Evolutionary conservation across 2,113 vertebrate genomes (phyloP).

Genomic region (Jaculus jaculus): DNA sequence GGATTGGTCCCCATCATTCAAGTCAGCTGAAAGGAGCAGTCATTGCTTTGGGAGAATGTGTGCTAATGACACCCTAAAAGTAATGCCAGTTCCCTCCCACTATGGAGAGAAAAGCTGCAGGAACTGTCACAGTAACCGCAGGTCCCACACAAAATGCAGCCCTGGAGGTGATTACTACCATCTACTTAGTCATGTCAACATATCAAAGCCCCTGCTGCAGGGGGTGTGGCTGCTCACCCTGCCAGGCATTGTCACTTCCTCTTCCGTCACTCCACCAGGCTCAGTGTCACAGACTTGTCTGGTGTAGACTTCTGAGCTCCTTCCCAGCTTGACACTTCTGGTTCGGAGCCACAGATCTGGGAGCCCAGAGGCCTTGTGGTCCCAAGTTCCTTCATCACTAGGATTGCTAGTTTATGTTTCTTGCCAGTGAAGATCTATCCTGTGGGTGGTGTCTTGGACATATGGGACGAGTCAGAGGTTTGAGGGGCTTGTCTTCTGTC

Average conservation of each 20-base stretch:
- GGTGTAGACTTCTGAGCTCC: neutral
- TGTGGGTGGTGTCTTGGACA: neutral
- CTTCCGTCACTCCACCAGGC: neutral
- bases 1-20: neutral
- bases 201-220: too few relatives aligned
- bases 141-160: neutral
- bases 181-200: neutral
- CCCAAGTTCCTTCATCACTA: neutral
- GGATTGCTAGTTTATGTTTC: neutral
- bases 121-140: neutral
- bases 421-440: neutral
- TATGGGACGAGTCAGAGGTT: neutral
- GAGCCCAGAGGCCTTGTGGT: neutral
- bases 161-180: neutral
- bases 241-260: neutral
- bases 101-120: neutral
- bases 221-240: too few relatives aligned
- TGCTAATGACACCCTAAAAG: neutral
- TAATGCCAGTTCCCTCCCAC: neutral
- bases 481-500: neutral
- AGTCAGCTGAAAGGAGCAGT: neutral
- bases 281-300: neutral
- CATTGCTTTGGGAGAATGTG: neutral
- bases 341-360: neutral
- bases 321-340: neutral